Evolutionary conservation across 2,888 invertebrate species (phyloP), one percentile per base, ranked within the genome.

Genomic region (Yponomeuta evonymella): DNA sequence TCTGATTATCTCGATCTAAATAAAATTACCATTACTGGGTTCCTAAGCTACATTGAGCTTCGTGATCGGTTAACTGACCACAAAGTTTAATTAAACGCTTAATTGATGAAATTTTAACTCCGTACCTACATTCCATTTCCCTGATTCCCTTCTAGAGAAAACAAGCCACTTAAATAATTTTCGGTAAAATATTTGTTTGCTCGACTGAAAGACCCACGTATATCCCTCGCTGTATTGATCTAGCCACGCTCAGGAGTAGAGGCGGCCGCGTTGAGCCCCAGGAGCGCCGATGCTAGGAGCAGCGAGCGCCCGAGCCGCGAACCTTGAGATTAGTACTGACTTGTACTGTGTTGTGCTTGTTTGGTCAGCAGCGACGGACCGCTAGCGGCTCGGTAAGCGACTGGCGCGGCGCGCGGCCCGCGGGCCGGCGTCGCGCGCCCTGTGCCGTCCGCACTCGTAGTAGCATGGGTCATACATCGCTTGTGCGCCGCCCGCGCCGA

Each of bases 351-450:
- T 90, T 90, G 85, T 89, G 89, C 90, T 92, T 91, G 89, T 90
- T 90, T 90, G 91, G 90, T 90, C 91, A 90, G 91, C 91, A 90
- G 91, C 91, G 83, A 89, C 90, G 91, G 91, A 90, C 88, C 90
- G 90, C 86, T 90, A 92, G 90, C 87, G 82, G 86, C 88, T 89
- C 89, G 91, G 91, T 92, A 92, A 92, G 91, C 89, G 86, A 86
- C 81, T 15, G 23, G 30, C 70, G 67, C 66, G 48, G 30, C 30
- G n/a, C 23, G 11, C 15, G 8, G n/a, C n/a, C 4, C 43, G 65
- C 9, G 62, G 23, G 15, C 12, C 67, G 48, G 23, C 23, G 23
- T 8, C 15, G 63, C 23, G 23, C 23, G 29, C 10, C 23, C 29
- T 64, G 66, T 66, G 66, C 36, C 30, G 33, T 15, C 30, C 12